Percentiles rank a stretch among this genome's conserved stretches.
Evolutionary conservation across 2,797 vertebrate genomes (phyloP).

Genomic region (Eulemur rubriventer): DNA sequence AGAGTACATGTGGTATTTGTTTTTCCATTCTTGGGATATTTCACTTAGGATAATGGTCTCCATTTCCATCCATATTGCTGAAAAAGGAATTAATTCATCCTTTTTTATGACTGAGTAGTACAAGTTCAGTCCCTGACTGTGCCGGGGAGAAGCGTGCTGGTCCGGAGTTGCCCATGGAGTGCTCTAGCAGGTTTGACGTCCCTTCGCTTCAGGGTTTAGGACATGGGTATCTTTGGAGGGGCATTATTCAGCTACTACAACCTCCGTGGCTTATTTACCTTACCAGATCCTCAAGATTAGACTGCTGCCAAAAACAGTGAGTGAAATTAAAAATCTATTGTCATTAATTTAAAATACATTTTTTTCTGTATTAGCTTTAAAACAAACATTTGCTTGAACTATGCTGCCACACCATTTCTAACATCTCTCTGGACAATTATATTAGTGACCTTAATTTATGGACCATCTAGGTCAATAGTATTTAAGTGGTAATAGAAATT

Average conservation of each 20-base stretch:
- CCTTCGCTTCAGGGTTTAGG: background rate
- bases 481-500: background rate
- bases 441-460: constrained; percentile 1
- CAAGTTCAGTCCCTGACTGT: too few relatives aligned
- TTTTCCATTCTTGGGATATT: too few relatives aligned
- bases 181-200: too few relatives aligned
- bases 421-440: background rate
- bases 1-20: too few relatives aligned
- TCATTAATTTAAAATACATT: background rate
- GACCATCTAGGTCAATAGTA: background rate
- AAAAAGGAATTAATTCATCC: too few relatives aligned
- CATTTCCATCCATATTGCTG: too few relatives aligned
- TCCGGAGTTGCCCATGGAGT: too few relatives aligned
- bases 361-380: background rate
- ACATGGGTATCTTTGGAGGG: background rate
- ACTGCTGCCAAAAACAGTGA: background rate
- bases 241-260: background rate
- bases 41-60: too few relatives aligned
- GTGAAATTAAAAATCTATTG: background rate
- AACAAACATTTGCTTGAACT: background rate
- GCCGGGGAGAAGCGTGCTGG: too few relatives aligned
- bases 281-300: background rate
- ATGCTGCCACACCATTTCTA: background rate
- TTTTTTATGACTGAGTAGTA: too few relatives aligned
- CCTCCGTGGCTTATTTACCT: background rate